Conservation (phyloP, 2,797 vertebrate species). For the Loris lydekkerianus region DNA sequence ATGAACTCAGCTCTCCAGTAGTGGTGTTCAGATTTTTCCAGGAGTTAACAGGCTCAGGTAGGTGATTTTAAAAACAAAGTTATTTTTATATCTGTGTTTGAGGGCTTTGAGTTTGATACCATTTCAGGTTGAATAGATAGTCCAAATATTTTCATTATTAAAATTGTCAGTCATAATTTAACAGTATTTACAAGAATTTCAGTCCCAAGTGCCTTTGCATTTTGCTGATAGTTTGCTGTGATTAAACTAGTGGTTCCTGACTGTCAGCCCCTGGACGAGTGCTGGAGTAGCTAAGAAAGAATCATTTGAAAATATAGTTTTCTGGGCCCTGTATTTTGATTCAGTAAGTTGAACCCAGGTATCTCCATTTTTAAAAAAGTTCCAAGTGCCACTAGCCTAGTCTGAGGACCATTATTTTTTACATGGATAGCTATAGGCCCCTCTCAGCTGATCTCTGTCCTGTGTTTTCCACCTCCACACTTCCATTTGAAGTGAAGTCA, state of each 20-base stretch:
- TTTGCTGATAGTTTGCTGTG: neutral
- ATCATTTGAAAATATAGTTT: neutral
- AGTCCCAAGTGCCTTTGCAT: neutral
- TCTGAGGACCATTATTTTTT: neutral
- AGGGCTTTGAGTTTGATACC: conserved; percentile 48
- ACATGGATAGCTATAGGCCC: neutral
- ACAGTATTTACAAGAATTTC: conserved; percentile 9
- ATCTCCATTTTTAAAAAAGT: neutral
- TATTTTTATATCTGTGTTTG: neutral
- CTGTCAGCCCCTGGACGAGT: neutral
- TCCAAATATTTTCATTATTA: conserved; percentile 46
- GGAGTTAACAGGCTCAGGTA: conserved; percentile 91
- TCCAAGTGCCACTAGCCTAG: neutral
- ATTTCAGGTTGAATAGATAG: conserved; percentile 23
- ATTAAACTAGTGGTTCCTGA: neutral
- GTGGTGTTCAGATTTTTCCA: conserved; percentile 95
- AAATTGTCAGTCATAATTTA: conserved; percentile 19
- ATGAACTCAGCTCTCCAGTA: conserved; percentile 95
- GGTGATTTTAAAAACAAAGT: conserved; percentile 56
- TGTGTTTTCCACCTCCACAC: neutral
- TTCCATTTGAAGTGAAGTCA: neutral
- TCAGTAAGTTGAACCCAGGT: neutral
- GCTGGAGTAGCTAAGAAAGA: neutral
- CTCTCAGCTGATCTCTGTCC: neutral
- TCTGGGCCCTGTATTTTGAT: neutral